A percentile compares a stretch with the other conserved stretches of the same genome.
Conservation (phyloP, 2,888 invertebrate species). For the Papilio demoleus region DNA sequence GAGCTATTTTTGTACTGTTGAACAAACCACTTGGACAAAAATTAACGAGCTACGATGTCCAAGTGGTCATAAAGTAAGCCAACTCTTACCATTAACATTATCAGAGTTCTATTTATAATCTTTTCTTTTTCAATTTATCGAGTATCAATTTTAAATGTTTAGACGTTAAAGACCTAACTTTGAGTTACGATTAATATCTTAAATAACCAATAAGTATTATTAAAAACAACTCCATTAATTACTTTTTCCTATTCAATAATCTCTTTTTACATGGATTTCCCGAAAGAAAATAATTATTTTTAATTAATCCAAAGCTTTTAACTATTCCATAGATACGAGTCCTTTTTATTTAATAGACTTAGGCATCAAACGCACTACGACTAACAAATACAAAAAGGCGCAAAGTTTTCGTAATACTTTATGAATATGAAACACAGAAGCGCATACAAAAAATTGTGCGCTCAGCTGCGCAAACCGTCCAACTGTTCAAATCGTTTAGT, state of each 20-base stretch:
- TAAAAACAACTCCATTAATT: too few species aligned
- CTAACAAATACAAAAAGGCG: slow-evolving; percentile 24
- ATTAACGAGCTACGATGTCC: too few species aligned
- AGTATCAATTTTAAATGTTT: slow-evolving; percentile 72
- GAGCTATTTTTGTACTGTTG: too few species aligned
- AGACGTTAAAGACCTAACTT: slow-evolving; percentile 63
- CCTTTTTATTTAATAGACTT: slow-evolving; percentile 14
- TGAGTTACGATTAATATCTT: slow-evolving; percentile 47
- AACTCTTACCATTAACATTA: too few species aligned
- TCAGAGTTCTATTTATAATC: too few species aligned
- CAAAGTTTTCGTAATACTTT: slow-evolving; percentile 38
- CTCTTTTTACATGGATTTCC: neutral
- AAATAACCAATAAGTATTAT: neutral
- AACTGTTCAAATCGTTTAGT: slow-evolving; percentile 83
- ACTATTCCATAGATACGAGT: neutral
- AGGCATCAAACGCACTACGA: slow-evolving; percentile 12
- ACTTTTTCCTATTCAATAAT: too few species aligned
- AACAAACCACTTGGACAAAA: too few species aligned
- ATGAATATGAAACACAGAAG: slow-evolving; percentile 40
- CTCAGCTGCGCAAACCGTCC: slow-evolving; percentile 71
- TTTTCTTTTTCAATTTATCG: too few species aligned
- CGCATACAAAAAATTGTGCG: slow-evolving; percentile 60
- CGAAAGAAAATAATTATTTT: neutral
- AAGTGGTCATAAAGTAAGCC: too few species aligned
- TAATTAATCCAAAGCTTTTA: neutral